These are phyloP conservation scores for Diglossa brunneiventris DNA, from an alignment of 2,113 vertebrate species.

Conservation along the genomic window DNA sequence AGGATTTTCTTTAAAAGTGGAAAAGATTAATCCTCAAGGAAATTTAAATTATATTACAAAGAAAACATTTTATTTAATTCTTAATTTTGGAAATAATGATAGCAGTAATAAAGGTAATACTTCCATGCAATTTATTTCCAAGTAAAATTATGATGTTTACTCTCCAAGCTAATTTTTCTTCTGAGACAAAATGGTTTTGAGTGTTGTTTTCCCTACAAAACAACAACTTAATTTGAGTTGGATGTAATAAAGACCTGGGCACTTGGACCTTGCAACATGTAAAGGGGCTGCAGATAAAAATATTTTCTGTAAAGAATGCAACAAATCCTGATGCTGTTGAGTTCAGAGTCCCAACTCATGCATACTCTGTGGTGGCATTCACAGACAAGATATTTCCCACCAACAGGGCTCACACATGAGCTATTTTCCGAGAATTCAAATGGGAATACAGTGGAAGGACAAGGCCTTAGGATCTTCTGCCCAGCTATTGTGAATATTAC, in stretches of 20 bases:
- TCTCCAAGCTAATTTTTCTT: background rate
- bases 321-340: background rate
- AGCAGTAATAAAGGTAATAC: conserved; percentile 12
- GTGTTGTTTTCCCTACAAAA: background rate
- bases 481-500: background rate
- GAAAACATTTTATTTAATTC: conserved; percentile 8
- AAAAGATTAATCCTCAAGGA: conserved; percentile 5
- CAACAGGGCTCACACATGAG: background rate
- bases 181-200: background rate
- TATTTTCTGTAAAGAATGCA: background rate
- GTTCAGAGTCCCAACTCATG: background rate
- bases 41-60: background rate
- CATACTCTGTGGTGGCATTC: background rate
- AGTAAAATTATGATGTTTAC: conserved; percentile 7
- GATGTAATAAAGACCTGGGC: background rate
- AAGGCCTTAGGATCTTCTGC: background rate
- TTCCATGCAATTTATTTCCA: background rate
- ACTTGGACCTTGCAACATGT: background rate
- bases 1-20: background rate
- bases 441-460: background rate
- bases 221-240: background rate
- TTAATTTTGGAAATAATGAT: conserved; percentile 1
- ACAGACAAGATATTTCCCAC: background rate
- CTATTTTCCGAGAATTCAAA: background rate
- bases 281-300: background rate